These are phyloP conservation scores for Odontophorus gujanensis DNA, from an alignment of 2,113 vertebrate species.

Conservation along the genomic window DNA sequence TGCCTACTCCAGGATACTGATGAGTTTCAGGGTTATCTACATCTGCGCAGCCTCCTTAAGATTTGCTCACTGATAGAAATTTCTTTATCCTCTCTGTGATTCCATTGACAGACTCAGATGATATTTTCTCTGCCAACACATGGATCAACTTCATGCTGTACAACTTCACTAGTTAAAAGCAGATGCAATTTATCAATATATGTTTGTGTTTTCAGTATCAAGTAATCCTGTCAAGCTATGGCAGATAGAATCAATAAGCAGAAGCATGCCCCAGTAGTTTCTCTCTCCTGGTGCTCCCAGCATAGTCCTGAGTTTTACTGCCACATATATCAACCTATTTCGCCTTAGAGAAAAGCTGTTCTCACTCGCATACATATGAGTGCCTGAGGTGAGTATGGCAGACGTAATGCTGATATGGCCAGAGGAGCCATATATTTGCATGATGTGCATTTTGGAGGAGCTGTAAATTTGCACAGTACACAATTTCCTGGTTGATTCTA, in stretches of 20 bases:
- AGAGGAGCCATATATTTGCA: rapidly evolving
- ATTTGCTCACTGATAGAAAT: neutral
- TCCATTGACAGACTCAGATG: neutral
- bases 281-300: neutral
- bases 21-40: neutral
- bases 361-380: rapidly evolving
- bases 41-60: neutral
- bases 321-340: neutral
- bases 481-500: neutral
- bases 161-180: neutral
- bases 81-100: neutral
- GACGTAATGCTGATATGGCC: too few relatives aligned
- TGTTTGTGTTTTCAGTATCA: neutral
- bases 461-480: too few relatives aligned
- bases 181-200: neutral
- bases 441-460: neutral
- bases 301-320: neutral
- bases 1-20: neutral
- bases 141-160: neutral
- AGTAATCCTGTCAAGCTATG: neutral
- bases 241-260: neutral
- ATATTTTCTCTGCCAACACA: neutral
- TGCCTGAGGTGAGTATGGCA: neutral
- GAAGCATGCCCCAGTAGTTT: rapidly evolving
- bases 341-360: neutral